These are phyloP conservation scores for Craniophora ligustri DNA, from an alignment of 2,888 invertebrate genomes.

Conservation along the genomic window DNA sequence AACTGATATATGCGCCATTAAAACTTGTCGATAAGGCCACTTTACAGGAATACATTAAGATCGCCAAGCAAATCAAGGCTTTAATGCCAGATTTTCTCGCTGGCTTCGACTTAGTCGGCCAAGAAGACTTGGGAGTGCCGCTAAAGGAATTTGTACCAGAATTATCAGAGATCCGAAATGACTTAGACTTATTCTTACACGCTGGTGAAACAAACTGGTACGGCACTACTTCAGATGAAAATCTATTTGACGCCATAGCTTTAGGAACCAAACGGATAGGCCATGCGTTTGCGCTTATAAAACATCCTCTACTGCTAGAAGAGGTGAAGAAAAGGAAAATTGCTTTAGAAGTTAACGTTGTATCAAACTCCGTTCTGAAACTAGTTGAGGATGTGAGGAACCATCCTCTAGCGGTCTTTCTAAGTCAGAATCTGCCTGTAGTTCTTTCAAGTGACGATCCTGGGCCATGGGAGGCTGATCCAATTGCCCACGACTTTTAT, in stretches of 20 bases:
- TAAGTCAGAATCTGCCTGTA: constrained; percentile 91
- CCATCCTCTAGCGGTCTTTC: constrained; percentile 91
- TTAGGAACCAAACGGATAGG: constrained; percentile 93
- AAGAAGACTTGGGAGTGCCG: constrained; percentile 92
- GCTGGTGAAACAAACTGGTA: constrained; percentile 95
- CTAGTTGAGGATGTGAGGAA: constrained; percentile 92
- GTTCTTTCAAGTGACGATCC: constrained; percentile 94
- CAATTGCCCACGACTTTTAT: constrained; percentile 92
- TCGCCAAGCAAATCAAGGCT: constrained; percentile 78
- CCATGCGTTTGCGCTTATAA: constrained; percentile 92
- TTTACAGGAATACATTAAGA: constrained; percentile 82
- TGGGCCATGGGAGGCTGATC: constrained; percentile 92
- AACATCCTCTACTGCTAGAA: constrained; percentile 91
- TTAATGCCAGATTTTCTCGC: constrained; percentile 91
- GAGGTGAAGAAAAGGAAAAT: constrained; percentile 89
- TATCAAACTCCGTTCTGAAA: constrained; percentile 93
- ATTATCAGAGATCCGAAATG: constrained; percentile 80
- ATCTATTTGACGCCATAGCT: constrained; percentile 92
- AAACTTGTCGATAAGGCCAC: constrained; percentile 79
- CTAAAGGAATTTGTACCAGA: constrained; percentile 88
- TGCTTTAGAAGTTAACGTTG: constrained; percentile 93
- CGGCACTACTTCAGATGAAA: constrained; percentile 90
- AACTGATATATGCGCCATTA: constrained; percentile 91
- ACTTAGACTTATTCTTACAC: constrained; percentile 92
- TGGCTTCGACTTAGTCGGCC: constrained; percentile 95